Evolutionary conservation across 1,140 invertebrate species (phyloP).

Genomic region (Sycobia sp.): DNA sequence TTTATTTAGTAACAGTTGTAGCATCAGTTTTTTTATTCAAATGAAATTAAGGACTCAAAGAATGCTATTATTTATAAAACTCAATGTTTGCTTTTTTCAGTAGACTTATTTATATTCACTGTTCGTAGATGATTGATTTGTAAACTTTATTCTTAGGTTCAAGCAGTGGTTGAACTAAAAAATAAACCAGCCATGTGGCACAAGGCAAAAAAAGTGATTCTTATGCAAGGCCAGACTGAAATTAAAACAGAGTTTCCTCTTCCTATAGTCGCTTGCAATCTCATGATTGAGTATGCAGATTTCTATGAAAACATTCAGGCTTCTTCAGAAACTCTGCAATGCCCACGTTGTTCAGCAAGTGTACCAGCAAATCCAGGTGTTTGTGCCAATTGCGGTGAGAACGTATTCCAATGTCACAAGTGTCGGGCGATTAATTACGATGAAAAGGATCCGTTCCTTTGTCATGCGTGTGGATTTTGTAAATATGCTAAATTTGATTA

Average conservation of each 20-base stretch:
- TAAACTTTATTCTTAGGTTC: conserved; percentile 61
- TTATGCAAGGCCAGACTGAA: conserved; percentile 92
- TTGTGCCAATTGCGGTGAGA: conserved; percentile 97
- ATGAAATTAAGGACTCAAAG: no score
- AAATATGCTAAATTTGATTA: conserved; percentile 99
- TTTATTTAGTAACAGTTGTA: no score
- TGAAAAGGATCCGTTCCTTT: conserved; percentile 98
- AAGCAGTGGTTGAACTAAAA: conserved; percentile 95
- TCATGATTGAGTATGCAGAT: conserved; percentile 99
- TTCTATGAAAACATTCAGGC: conserved; percentile 89
- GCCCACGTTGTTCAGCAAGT: conserved; percentile 93
- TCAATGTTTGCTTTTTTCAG: no score
- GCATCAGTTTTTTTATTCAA: no score
- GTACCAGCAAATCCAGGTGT: conserved; percentile 97
- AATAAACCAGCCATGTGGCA: conserved; percentile 96
- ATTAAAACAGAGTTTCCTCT: conserved; percentile 95
- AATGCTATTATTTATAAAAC: no score
- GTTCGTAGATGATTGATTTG: no score
- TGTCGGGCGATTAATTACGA: conserved; percentile 98
- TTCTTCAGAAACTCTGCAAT: conserved; percentile 89
- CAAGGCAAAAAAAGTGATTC: conserved; percentile 88
- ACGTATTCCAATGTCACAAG: conserved; percentile 98
- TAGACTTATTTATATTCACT: no score
- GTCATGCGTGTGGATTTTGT: conserved; percentile 98
- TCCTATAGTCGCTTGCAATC: conserved; percentile 95